These are phyloP conservation scores for Silurus lanzhouensis DNA, from an alignment of 2,797 vertebrate species.

Conservation along the genomic window DNA sequence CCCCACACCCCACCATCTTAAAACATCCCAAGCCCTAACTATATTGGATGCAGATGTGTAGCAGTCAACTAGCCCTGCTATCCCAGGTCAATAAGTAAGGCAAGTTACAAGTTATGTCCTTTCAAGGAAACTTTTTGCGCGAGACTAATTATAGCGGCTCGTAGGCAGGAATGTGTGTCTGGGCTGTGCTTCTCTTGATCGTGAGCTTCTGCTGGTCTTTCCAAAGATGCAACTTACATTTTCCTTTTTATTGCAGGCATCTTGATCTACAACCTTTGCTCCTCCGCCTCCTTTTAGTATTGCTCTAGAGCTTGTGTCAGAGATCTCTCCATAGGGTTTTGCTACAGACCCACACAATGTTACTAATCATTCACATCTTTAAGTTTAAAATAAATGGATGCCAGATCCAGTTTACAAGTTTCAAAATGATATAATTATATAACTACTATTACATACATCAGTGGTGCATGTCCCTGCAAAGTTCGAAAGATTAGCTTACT, in stretches of 20 bases:
- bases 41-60: constrained; percentile 89
- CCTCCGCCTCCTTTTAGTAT: constrained; percentile 37
- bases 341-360: constrained; percentile 35
- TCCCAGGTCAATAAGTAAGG: constrained; percentile 41
- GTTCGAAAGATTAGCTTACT: background rate
- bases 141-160: constrained; percentile 61
- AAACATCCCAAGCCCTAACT: constrained; percentile 77
- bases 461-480: background rate
- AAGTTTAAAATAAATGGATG: constrained; percentile 7
- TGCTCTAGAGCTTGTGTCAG: constrained; percentile 36
- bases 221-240: constrained; percentile 45
- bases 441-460: background rate
- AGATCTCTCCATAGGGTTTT: constrained; percentile 36
- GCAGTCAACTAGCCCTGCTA: constrained; percentile 45
- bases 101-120: constrained; percentile 62
- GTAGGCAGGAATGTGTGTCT: constrained; percentile 56
- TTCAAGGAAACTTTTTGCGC: constrained; percentile 62
- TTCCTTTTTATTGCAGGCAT: constrained; percentile 49
- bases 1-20: constrained; percentile 51
- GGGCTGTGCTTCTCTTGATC: constrained; percentile 47
- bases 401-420: constrained; percentile 6
- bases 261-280: constrained; percentile 41
- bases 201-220: constrained; percentile 46
- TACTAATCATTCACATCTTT: background rate
- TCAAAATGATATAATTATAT: background rate